Evolutionary conservation across 2,797 vertebrate genomes (phyloP), one percentile per base, ranked within the genome.

Genomic region (Neosilurus hyrtlii): DNA sequence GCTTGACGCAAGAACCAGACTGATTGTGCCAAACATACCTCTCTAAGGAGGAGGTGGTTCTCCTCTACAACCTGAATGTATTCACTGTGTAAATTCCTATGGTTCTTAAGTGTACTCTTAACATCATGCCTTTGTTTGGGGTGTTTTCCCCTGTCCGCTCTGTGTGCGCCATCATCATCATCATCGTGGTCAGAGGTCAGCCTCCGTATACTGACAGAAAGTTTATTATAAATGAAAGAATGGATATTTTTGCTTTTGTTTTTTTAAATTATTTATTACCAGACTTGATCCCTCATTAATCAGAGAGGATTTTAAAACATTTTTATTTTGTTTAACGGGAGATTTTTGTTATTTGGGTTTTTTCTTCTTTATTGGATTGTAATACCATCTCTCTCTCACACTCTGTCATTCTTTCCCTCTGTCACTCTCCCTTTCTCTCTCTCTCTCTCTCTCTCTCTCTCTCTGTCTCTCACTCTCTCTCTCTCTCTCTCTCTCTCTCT

Each of bases 31-130:
- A 92, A 91, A 84, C 88, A 86, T 91, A 92, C 90, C 90, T 92
- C 90, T 83, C 91, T 87, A 43, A 43, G n/a, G 86, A 88, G 88
- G 83, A 90, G 90, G 87, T 35, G 79, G 84, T 52, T 61, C 88
- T 91, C 89, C 88, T 88, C 84, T 85, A 92, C 81, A 68, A 85
- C 82, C 84, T 92, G 91, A 93, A 92, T 93, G 90, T 91, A 86
- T 87, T 87, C 86, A 83, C 49, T 62, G 71, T 87, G 91, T 94
- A 93, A 91, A 92, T 93, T 92, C 88, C 83, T 82, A 63, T 81
- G 65, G 30, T 91, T 92, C 92, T 86, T 89, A 91, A 91, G 89
- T 85, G 88, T 92, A 84, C 89, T 92, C 91, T 89, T 90, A 51
- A n/a, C 59, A 26, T 51, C 73, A 22, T 20, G 37, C 5, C 22